Conservation (phyloP, 2,888 invertebrate genomes). For the Cerastoderma edule region DNA sequence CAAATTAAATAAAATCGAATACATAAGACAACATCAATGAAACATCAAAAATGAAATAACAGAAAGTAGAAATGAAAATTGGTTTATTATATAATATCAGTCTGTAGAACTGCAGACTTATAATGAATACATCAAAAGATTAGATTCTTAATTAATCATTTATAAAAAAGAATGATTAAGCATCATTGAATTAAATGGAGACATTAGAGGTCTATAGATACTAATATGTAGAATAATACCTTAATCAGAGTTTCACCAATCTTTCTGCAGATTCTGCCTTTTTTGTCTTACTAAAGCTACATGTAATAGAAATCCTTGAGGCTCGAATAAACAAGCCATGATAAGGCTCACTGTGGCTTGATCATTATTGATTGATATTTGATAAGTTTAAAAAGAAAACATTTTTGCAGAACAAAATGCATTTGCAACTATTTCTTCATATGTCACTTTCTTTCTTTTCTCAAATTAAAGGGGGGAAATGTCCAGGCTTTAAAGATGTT, state of each 20-base stretch:
- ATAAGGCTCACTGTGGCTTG: too few relatives aligned
- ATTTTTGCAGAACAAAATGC: too few relatives aligned
- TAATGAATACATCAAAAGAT: conserved; percentile 10
- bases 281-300: too few relatives aligned
- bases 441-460: too few relatives aligned
- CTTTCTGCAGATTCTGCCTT: too few relatives aligned
- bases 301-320: too few relatives aligned
- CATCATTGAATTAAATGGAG: neutral
- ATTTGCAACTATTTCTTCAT: too few relatives aligned
- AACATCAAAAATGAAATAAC: conserved; percentile 1
- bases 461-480: too few relatives aligned
- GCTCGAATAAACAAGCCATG: too few relatives aligned
- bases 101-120: neutral
- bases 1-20: conserved; percentile 12
- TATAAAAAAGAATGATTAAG: conserved; percentile 11
- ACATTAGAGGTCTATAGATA: conserved; percentile 6
- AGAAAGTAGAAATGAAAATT: conserved; percentile 4
- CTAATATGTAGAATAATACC: conserved; percentile 18
- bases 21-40: neutral
- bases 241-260: conserved; percentile 19
- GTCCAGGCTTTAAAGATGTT: too few relatives aligned
- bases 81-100: conserved; percentile 1
- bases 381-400: too few relatives aligned
- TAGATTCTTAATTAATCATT: conserved; percentile 14
- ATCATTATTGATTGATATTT: too few relatives aligned